These are phyloP conservation scores for Ciconia maguari DNA, from an alignment of 2,113 vertebrate genomes.

Conservation along the genomic window DNA sequence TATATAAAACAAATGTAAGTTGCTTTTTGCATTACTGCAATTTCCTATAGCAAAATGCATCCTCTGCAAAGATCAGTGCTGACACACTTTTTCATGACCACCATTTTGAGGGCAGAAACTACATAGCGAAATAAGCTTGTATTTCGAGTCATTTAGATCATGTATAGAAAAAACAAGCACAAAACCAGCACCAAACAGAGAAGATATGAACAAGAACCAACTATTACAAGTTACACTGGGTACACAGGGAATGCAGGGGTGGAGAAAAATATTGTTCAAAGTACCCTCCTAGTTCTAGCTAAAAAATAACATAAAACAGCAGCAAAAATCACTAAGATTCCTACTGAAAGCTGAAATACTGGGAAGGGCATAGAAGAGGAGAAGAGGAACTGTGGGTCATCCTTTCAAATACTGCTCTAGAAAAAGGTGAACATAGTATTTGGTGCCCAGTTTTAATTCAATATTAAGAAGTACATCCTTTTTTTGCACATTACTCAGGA, in stretches of 20 bases:
- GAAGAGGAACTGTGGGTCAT: not conserved
- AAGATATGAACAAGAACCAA: not conserved
- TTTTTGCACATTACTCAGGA: not conserved
- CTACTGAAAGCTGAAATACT: not conserved
- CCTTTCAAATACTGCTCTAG: not conserved
- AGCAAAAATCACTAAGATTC: not conserved
- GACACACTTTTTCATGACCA: rapidly evolving
- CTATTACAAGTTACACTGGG: not conserved
- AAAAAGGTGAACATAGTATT: not conserved
- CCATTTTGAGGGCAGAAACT: not conserved
- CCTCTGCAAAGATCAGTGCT: not conserved
- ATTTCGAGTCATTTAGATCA: not conserved
- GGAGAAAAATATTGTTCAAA: not conserved
- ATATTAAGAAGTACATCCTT: not conserved
- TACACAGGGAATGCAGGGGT: not conserved
- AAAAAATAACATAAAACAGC: not conserved
- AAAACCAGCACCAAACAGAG: not conserved
- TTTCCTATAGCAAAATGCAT: not conserved
- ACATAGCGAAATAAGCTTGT: not conserved
- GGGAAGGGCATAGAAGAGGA: not conserved
- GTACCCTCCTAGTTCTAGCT: not conserved
- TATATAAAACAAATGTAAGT: not conserved
- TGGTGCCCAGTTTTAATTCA: not conserved
- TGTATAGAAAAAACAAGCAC: not conserved
- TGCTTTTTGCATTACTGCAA: not conserved